Evolutionary conservation across 35 echinoderm and acorn worm species (phyloP).

Genomic region (Apostichopus parvimensis): DNA sequence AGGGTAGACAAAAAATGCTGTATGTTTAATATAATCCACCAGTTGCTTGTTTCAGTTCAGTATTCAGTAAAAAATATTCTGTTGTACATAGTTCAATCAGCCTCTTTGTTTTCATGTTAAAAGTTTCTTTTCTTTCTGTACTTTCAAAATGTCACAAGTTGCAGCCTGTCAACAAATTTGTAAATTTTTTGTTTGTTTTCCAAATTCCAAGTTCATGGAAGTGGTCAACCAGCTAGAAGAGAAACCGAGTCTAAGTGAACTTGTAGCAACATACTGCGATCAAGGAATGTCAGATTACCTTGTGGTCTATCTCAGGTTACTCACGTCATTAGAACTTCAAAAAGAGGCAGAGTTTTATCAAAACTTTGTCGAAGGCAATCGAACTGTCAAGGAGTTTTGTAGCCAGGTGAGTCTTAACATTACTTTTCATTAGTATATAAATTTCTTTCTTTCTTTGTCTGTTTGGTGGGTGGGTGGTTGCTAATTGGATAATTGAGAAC

Average conservation of each 20-base stretch:
- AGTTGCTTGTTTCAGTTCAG: too few relatives aligned
- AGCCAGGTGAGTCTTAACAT: slow-evolving; percentile 63
- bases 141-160: background rate
- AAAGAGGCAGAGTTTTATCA: slow-evolving; percentile 84
- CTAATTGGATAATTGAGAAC: too few relatives aligned
- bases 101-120: too few relatives aligned
- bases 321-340: slow-evolving; percentile 93
- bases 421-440: too few relatives aligned
- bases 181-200: background rate
- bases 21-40: too few relatives aligned
- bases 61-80: too few relatives aligned
- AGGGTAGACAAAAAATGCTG: too few relatives aligned
- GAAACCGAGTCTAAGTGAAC: slow-evolving; percentile 64
- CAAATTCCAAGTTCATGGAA: slow-evolving; percentile 88
- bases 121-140: too few relatives aligned
- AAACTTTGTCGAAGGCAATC: slow-evolving; percentile 89
- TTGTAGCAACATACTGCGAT: slow-evolving; percentile 78
- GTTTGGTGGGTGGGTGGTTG: too few relatives aligned
- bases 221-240: slow-evolving; percentile 80
- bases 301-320: slow-evolving; percentile 94
- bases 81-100: too few relatives aligned
- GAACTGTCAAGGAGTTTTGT: slow-evolving; percentile 93
- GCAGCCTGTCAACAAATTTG: background rate
- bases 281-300: slow-evolving; percentile 95
- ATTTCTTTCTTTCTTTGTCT: too few relatives aligned